Percentiles rank a stretch among this genome's conserved stretches.
Conservation (phyloP, 2,888 invertebrate genomes). For the Eueremaeus valkanovi region DNA sequence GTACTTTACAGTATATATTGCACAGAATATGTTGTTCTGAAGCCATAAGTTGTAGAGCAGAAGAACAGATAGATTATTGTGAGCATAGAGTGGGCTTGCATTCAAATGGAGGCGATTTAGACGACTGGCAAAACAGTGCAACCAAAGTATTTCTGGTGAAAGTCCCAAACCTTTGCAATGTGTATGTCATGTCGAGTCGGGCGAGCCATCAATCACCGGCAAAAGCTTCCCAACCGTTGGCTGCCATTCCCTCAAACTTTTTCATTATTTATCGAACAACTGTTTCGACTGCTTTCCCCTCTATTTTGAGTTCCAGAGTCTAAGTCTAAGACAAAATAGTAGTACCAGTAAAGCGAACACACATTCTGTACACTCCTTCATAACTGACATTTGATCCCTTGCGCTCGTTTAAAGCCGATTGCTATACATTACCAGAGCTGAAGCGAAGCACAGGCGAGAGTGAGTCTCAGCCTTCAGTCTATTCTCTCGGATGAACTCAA, state of each 20-base stretch:
- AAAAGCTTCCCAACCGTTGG: not conserved
- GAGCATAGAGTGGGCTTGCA: not conserved
- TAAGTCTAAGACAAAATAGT: not conserved
- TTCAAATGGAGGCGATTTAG: not conserved
- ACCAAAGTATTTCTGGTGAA: not conserved
- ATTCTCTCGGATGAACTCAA: constrained; percentile 14
- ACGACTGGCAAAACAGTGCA: not conserved
- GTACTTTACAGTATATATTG: too few species aligned
- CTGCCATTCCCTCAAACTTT: constrained; percentile 12
- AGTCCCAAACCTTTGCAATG: constrained; percentile 22
- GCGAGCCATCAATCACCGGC: constrained; percentile 26
- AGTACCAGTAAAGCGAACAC: not conserved
- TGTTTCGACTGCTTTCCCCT: constrained; percentile 5
- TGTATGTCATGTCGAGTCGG: constrained; percentile 32
- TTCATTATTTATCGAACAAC: constrained; percentile 33
- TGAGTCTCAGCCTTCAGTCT: not conserved
- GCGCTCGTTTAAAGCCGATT: constrained; percentile 20
- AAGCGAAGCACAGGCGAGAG: not conserved
- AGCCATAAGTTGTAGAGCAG: constrained; percentile 23
- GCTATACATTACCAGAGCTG: not conserved
- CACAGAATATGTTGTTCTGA: too few species aligned
- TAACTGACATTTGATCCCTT: constrained; percentile 35
- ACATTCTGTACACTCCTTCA: constrained; percentile 33
- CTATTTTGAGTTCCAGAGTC: not conserved
- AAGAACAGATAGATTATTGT: constrained; percentile 3